These are phyloP conservation scores for Eretmochelys imbricata DNA, from an alignment of 2,113 vertebrate genomes.

Conservation along the genomic window DNA sequence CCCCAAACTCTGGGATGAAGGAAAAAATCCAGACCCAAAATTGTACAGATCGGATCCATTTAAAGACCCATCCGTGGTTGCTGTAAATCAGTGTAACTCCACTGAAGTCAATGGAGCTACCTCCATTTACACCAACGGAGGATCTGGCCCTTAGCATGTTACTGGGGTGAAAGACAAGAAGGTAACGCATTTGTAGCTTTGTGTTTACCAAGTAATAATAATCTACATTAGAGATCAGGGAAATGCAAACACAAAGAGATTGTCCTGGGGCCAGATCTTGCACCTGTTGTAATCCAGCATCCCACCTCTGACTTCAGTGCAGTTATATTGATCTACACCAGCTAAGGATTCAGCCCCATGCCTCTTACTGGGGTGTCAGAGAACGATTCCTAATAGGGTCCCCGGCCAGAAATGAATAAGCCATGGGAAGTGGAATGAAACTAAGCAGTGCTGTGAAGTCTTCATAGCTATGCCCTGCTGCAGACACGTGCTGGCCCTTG, in stretches of 20 bases:
- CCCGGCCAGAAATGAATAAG: not conserved
- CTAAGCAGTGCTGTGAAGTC: not conserved
- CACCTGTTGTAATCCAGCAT: fast-evolving
- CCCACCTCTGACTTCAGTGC: not conserved
- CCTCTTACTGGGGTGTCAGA: not conserved
- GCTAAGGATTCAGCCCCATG: not conserved
- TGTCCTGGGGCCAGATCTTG: fast-evolving
- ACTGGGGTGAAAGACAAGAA: not conserved
- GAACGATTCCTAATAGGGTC: not conserved
- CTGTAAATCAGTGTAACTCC: not conserved
- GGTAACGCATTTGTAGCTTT: not conserved
- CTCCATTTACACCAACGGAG: not conserved
- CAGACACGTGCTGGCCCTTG: not conserved
- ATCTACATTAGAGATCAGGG: not conserved
- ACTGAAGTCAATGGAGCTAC: not conserved
- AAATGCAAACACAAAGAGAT: not conserved
- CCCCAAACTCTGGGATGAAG: not conserved
- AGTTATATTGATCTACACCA: not conserved
- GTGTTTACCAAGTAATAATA: not conserved
- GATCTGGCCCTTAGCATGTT: not conserved
- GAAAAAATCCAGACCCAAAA: not conserved
- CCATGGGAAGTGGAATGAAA: not conserved
- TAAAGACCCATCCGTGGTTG: not conserved
- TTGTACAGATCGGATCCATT: not conserved
- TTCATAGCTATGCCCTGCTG: not conserved